phyloP scores from a whole-genome alignment of 2,797 vertebrate species.

The Australoheros facetus region DNA sequence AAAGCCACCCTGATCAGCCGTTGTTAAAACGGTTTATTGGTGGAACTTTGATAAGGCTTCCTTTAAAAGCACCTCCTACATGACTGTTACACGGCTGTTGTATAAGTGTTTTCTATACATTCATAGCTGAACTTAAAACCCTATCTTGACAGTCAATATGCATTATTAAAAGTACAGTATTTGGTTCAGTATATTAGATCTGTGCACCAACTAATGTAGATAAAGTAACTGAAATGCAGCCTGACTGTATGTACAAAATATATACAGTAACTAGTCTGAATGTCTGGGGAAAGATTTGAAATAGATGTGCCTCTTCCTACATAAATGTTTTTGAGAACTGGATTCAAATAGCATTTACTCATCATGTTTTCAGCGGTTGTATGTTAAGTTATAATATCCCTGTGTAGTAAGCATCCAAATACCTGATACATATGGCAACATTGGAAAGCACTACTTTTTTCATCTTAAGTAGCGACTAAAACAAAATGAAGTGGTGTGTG shows the following conservation, averaged over 20 bases:
- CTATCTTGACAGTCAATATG: slow-evolving; percentile 65
- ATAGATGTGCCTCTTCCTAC: slow-evolving; percentile 27
- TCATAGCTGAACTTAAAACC: slow-evolving; percentile 66
- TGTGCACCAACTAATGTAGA: slow-evolving; percentile 74
- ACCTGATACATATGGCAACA: slow-evolving; percentile 71
- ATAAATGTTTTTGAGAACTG: slow-evolving; percentile 32
- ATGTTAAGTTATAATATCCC: slow-evolving; percentile 53
- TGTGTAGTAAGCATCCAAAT: slow-evolving; percentile 59
- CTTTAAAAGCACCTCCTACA: slow-evolving; percentile 76
- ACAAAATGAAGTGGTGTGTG: slow-evolving; percentile 23
- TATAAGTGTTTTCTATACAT: slow-evolving; percentile 67
- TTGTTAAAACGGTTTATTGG: slow-evolving; percentile 37
- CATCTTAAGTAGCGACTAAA: slow-evolving; percentile 29
- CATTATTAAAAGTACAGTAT: slow-evolving; percentile 72
- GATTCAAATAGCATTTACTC: slow-evolving; percentile 46
- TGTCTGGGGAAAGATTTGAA: slow-evolving; percentile 36
- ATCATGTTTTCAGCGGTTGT: slow-evolving; percentile 37
- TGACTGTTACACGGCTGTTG: slow-evolving; percentile 37
- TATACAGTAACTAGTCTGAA: slow-evolving; percentile 54
- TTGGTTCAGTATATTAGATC: slow-evolving; percentile 79
- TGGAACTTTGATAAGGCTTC: slow-evolving; percentile 58
- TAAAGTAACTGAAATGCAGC: slow-evolving; percentile 59
- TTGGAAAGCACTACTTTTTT: slow-evolving; percentile 28
- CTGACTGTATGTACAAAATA: slow-evolving; percentile 62
- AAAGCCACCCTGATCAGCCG: slow-evolving; percentile 52